phyloP scores from a whole-genome alignment of 2,797 vertebrate genomes.

The Enteromius anoplus region DNA sequence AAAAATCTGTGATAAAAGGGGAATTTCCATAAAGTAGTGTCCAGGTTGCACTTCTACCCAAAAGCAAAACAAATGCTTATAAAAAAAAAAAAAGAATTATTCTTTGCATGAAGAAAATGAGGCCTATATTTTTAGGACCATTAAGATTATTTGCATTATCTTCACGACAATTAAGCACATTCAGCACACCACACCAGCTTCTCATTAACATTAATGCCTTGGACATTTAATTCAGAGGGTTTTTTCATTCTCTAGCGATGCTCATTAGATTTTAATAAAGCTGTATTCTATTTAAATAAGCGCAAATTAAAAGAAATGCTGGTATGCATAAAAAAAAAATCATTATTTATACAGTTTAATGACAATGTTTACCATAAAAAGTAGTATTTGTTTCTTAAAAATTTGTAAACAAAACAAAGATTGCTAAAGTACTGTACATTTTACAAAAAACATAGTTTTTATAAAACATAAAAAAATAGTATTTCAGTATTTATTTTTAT shows the following conservation, averaged over 20 bases:
- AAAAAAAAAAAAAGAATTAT: neutral
- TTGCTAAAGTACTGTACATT: no score
- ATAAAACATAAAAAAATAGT: no score
- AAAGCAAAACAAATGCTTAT: neutral
- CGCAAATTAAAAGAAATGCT: neutral
- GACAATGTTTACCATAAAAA: neutral
- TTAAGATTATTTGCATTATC: constrained; percentile 4
- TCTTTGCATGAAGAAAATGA: neutral
- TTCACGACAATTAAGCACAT: constrained; percentile 24
- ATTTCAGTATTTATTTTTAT: no score
- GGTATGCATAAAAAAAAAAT: neutral
- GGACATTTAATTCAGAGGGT: neutral
- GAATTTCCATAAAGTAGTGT: neutral
- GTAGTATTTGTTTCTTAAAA: no score
- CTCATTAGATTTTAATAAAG: neutral
- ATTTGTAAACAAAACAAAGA: no score
- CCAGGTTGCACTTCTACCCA: neutral
- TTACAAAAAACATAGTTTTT: no score
- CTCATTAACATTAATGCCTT: constrained; percentile 24
- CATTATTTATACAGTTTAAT: neutral
- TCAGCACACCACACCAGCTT: neutral
- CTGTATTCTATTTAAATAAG: neutral
- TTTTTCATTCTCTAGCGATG: neutral
- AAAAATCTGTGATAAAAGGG: neutral
- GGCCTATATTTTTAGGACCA: neutral